Percentiles rank a stretch among this genome's conserved stretches.
phyloP scores from a whole-genome alignment of 2,888 invertebrate species.

The Tenthredo amoena region DNA sequence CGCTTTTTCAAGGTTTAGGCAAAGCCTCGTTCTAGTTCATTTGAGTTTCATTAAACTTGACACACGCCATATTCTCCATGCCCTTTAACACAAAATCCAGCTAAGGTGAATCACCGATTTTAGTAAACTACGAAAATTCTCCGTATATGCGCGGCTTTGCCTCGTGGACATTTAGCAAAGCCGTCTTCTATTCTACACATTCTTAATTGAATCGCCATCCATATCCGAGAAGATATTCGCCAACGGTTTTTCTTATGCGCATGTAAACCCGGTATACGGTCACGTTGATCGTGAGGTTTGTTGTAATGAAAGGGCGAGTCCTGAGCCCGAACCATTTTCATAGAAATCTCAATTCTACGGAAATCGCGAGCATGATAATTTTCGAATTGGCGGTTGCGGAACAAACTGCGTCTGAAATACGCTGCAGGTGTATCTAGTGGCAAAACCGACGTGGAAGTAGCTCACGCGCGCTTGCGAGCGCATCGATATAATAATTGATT shows the following conservation, averaged over 20 bases:
- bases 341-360: background rate
- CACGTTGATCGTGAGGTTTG: background rate
- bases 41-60: slow-evolving; percentile 24
- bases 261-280: background rate
- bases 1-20: slow-evolving; percentile 28
- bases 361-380: background rate
- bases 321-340: background rate
- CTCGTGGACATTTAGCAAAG: background rate
- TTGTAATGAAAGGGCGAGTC: background rate
- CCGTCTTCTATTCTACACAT: background rate
- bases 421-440: background rate
- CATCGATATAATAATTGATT: background rate
- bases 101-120: background rate
- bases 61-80: background rate
- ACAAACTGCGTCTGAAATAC: background rate
- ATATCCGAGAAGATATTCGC: background rate
- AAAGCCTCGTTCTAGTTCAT: slow-evolving; percentile 27
- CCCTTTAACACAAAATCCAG: slow-evolving; percentile 6
- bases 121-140: background rate
- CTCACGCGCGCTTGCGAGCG: background rate
- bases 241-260: background rate
- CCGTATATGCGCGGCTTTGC: background rate
- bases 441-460: background rate
- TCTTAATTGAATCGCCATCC: background rate
- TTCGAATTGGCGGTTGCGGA: background rate